phyloP scores from a whole-genome alignment of 2,797 vertebrate genomes.

The Sarcophilus harrisii region DNA sequence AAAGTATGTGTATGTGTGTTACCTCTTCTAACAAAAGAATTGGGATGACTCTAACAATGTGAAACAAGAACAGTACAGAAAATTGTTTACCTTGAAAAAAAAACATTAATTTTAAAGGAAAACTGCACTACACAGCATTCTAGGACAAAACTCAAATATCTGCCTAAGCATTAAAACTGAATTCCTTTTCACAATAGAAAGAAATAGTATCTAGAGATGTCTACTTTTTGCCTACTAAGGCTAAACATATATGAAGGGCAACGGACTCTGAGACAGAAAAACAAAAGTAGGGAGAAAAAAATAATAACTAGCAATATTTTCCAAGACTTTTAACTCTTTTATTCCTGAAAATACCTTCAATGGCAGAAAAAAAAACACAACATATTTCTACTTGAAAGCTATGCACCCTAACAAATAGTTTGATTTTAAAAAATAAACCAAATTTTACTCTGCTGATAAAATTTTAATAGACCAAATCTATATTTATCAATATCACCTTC shows the following conservation, averaged over 20 bases:
- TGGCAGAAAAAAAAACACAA: slow-evolving; percentile 73
- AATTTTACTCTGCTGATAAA: slow-evolving; percentile 65
- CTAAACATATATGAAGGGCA: slow-evolving; percentile 57
- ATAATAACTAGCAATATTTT: slow-evolving; percentile 73
- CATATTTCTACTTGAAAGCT: slow-evolving; percentile 70
- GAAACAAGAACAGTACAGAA: slow-evolving; percentile 62
- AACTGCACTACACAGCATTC: slow-evolving; percentile 64
- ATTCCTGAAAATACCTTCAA: slow-evolving; percentile 26
- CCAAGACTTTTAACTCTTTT: slow-evolving; percentile 75
- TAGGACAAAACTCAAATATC: slow-evolving; percentile 34
- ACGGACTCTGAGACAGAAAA: slow-evolving; percentile 20
- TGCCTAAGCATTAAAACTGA: slow-evolving; percentile 65
- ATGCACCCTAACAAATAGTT: slow-evolving; percentile 70
- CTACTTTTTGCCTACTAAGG: slow-evolving; percentile 34
- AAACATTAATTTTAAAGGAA: slow-evolving; percentile 65
- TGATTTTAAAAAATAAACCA: slow-evolving; percentile 68
- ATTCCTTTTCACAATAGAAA: slow-evolving; percentile 48
- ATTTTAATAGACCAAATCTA: slow-evolving; percentile 51
- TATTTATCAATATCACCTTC: slow-evolving; percentile 45
- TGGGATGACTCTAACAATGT: slow-evolving; percentile 40
- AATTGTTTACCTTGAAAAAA: slow-evolving; percentile 67
- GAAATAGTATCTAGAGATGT: slow-evolving; percentile 44
- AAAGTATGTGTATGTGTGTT: not conserved
- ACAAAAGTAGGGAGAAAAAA: slow-evolving; percentile 56
- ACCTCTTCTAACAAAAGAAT: slow-evolving; percentile 19